Conservation (phyloP, 2,797 vertebrate genomes). For the Callimico goeldii region DNA sequence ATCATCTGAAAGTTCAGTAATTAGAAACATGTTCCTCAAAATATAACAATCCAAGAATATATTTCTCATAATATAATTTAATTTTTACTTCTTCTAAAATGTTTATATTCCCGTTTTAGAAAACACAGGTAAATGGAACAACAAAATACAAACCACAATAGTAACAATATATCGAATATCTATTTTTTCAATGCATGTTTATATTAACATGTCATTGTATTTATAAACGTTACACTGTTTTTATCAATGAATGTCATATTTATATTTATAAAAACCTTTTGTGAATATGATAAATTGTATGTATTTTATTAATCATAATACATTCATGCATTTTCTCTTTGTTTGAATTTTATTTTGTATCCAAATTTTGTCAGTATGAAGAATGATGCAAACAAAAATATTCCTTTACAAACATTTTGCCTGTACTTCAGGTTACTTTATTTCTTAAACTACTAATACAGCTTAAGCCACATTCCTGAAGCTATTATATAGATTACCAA, state of each 20-base stretch:
- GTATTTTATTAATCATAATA: neutral
- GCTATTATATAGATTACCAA: neutral
- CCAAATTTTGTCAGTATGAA: neutral
- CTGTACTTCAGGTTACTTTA: neutral
- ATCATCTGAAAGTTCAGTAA: neutral
- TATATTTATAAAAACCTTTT: neutral
- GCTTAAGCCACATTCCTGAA: neutral
- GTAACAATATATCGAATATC: neutral
- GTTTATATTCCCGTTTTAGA: neutral
- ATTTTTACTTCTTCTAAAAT: neutral
- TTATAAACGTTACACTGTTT: neutral
- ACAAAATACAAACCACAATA: neutral
- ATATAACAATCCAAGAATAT: neutral
- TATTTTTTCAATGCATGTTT: neutral
- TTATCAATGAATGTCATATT: neutral
- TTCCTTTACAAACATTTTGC: neutral
- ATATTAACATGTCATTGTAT: neutral
- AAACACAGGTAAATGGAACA: neutral
- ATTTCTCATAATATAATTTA: neutral
- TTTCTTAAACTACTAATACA: neutral
- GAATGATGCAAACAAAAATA: neutral
- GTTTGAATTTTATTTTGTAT: conserved; percentile 14
- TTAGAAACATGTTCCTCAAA: neutral
- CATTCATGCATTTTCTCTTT: neutral
- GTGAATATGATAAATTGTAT: neutral